Conservation (phyloP, 2,797 vertebrate species). For the Artibeus jamaicensis region DNA sequence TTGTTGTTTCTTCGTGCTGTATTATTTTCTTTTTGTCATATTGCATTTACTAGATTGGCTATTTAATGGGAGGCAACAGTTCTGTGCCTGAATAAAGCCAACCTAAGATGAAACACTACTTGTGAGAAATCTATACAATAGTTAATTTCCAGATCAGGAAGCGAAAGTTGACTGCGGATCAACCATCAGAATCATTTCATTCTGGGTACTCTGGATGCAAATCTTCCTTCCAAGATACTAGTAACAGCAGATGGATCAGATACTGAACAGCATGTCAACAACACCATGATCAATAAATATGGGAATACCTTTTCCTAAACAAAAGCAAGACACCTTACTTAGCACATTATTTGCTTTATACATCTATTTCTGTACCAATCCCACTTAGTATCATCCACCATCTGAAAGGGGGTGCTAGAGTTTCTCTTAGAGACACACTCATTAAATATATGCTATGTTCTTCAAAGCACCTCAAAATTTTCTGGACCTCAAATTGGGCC, state of each 20-base stretch:
- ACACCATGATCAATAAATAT: background rate
- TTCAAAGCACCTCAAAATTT: conserved; percentile 39
- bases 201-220: background rate
- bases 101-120: background rate
- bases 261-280: background rate
- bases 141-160: background rate
- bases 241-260: background rate
- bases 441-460: background rate
- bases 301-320: background rate
- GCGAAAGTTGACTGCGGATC: background rate
- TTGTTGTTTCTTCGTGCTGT: background rate
- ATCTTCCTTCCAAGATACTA: background rate
- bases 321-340: background rate
- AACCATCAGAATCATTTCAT: background rate
- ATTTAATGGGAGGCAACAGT: background rate
- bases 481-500: conserved; percentile 43
- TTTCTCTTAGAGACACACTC: background rate
- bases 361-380: background rate
- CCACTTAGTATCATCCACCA: background rate
- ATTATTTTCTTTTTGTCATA: background rate
- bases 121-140: background rate
- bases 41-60: background rate
- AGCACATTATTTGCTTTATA: background rate
- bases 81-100: background rate
- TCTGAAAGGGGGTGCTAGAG: background rate